Evolutionary conservation across 2,113 vertebrate species (phyloP), one percentile per base, ranked within the genome.

Genomic region (Trichechus manatus): DNA sequence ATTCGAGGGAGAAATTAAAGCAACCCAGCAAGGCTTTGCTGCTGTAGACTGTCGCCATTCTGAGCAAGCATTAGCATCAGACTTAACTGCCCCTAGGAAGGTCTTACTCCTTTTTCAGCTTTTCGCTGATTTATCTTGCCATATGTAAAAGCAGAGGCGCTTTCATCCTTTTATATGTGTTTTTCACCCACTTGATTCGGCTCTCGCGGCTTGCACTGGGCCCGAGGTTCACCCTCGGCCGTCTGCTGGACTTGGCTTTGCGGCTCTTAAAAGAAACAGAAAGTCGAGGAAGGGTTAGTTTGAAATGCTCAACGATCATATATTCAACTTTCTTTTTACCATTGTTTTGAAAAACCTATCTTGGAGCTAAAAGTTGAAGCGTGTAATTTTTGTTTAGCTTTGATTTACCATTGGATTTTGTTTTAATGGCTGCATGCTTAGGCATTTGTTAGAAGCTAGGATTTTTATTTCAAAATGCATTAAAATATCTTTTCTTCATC

Each of bases 1-100:
- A 99, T 99, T 99, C 99, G 99, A 99, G 99, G 98, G 99, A 99
- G 99, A 99, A 99, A 99, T 99, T 99, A 99, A 99, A 99, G 98
- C 99, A 99, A 98, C 99, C 98, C 98, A 87, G 98, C 98, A 98
- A 98, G 98, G 98, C 98, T 99, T 99, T 99, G 97, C 98, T 98
- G 97, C 99, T 99, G 98, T 99, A 98, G 99, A 99, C 99, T 99
- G 99, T 99, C 99, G 99, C 99, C 98, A 98, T 98, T 99, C 99
- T 99, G 99, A 99, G 99, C 99, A 98, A 99, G 99, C 99, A 99
- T 99, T 99, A 99, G 99, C 99, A 99, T 99, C 99, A 99, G 99
- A 99, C 98, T 99, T 99, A 99, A 99, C 99, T 99, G 99, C 98
- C 98, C 99, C 98, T 98, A 96, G 98, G 98, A 99, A 99, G 98